Conservation (phyloP, 2,113 vertebrate genomes). For the Misgurnus mizolepis region DNA sequence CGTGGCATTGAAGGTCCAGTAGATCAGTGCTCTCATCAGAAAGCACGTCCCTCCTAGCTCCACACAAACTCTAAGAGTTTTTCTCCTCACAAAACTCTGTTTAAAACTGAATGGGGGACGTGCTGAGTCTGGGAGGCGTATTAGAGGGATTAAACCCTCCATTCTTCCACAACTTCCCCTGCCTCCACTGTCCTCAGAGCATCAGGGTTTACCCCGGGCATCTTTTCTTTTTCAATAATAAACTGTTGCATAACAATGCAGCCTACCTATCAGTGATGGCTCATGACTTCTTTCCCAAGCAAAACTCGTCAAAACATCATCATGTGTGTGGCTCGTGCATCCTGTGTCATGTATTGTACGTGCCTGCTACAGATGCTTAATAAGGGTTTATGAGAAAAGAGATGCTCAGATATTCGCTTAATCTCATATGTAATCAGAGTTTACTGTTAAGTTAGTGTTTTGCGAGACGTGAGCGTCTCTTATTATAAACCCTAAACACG, state of each 20-base stretch:
- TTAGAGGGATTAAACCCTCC: conserved; percentile 66
- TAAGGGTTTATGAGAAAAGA: too few species aligned
- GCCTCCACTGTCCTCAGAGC: conserved; percentile 57
- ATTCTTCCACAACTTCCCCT: conserved; percentile 55
- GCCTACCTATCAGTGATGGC: conserved; percentile 53
- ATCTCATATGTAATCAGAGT: too few species aligned
- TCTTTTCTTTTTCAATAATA: conserved; percentile 62
- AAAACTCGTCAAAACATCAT: too few species aligned
- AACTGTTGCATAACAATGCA: conserved; percentile 74
- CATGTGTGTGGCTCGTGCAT: too few species aligned
- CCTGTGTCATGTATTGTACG: too few species aligned
- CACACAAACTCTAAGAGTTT: conserved; percentile 33
- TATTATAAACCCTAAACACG: too few species aligned
- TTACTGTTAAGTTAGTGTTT: too few species aligned
- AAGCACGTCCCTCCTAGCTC: conserved; percentile 46
- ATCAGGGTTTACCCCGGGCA: conserved; percentile 48
- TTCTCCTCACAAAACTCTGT: conserved; percentile 50
- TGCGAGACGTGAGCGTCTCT: too few species aligned
- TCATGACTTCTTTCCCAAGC: too few species aligned
- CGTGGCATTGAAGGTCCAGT: conserved; percentile 44
- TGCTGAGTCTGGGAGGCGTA: conserved; percentile 57
- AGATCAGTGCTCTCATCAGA: conserved; percentile 59
- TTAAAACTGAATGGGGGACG: conserved; percentile 66
- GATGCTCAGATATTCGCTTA: too few species aligned
- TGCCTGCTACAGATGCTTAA: too few species aligned